Percentiles rank a stretch among this genome's conserved stretches.
These are phyloP conservation scores for Nannospalax galili DNA, from an alignment of 2,113 vertebrate species.

Conservation along the genomic window DNA sequence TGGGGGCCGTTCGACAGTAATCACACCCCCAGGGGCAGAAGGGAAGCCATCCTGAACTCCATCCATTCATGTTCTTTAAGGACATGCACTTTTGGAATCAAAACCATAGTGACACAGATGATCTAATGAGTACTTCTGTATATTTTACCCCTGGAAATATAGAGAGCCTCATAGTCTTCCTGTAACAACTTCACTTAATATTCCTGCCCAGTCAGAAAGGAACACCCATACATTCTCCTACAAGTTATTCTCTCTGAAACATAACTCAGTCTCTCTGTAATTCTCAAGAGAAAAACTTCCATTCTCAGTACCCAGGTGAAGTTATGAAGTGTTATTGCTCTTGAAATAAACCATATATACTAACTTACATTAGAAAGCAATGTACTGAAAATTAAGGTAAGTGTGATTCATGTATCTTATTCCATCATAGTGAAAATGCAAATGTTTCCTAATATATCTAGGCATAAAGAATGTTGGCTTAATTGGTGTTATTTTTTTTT, in stretches of 20 bases:
- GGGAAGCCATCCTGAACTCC: background rate
- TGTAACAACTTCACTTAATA: background rate
- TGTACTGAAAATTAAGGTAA: no score
- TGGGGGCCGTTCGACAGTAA: no score
- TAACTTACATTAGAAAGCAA: no score
- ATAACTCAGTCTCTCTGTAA: background rate
- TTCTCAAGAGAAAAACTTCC: background rate
- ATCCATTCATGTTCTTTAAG: background rate
- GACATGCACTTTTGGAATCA: background rate
- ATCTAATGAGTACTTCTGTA: constrained; percentile 29
- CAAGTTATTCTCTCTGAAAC: background rate
- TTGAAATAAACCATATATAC: no score
- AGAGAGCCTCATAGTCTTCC: background rate
- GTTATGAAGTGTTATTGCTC: background rate
- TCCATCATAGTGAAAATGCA: no score
- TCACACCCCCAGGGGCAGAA: no score
- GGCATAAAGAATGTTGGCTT: no score
- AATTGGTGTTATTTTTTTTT: no score
- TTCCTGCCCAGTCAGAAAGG: background rate
- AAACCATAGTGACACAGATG: background rate
- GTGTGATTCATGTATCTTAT: background rate
- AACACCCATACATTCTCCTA: background rate
- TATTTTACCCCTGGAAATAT: background rate
- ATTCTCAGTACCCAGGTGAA: background rate
- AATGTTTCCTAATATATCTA: no score